phyloP scores from a whole-genome alignment of 2,888 invertebrate species.

The Papilio elwesi region DNA sequence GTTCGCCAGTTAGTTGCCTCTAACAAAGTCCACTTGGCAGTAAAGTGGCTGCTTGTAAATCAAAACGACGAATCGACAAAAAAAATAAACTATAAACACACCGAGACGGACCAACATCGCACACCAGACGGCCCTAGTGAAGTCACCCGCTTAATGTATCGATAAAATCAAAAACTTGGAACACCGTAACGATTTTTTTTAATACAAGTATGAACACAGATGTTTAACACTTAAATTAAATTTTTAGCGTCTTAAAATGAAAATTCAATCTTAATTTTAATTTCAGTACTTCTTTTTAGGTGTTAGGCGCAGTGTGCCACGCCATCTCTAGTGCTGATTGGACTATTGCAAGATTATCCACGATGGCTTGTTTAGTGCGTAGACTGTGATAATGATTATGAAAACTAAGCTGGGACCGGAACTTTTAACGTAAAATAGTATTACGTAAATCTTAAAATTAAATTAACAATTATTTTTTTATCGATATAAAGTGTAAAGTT shows the following conservation, averaged over 20 bases:
- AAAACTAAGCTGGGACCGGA: not conserved
- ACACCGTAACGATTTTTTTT: not conserved
- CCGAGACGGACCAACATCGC: conserved; percentile 65
- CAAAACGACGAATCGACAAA: conserved; percentile 79
- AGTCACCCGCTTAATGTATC: conserved; percentile 50
- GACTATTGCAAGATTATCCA: no score
- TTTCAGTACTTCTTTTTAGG: no score
- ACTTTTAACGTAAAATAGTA: not conserved
- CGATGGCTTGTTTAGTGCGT: no score
- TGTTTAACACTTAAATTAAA: conserved; percentile 14
- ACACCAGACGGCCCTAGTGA: conserved; percentile 62
- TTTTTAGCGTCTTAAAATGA: no score
- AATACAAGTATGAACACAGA: conserved; percentile 27
- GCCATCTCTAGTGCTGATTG: no score
- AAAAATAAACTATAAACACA: conserved; percentile 70
- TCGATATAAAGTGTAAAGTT: conserved; percentile 49
- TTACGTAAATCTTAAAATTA: not conserved
- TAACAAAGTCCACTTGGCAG: conserved; percentile 80
- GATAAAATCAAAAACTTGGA: conserved; percentile 46
- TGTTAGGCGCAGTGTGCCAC: no score
- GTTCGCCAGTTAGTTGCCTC: conserved; percentile 73
- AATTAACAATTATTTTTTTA: conserved; percentile 25
- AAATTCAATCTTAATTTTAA: no score
- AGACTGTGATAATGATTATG: no score
- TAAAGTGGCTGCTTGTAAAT: conserved; percentile 81